Percentiles rank a stretch among this genome's conserved stretches.
Evolutionary conservation across 2,797 vertebrate species (phyloP).

Genomic region (Nyctibius grandis): DNA sequence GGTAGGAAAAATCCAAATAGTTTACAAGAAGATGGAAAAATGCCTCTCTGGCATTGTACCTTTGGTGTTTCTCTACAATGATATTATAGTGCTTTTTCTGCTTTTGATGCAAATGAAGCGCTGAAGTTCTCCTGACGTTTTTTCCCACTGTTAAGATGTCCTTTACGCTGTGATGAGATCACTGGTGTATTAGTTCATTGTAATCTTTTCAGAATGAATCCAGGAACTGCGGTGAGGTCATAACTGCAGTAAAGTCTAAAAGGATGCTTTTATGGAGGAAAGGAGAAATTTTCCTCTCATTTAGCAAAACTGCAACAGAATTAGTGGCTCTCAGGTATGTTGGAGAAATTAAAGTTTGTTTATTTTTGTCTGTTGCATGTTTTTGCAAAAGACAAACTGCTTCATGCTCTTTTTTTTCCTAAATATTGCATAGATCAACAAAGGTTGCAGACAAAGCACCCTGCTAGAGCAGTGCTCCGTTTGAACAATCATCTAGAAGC

Average conservation of each 20-base stretch:
- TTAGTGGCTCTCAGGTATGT: background rate
- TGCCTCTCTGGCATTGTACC: background rate
- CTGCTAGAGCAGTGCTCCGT: background rate
- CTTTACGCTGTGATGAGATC: constrained; percentile 28
- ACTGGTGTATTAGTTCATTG: constrained; percentile 41
- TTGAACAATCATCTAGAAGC: background rate
- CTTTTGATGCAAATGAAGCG: background rate
- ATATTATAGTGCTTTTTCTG: background rate
- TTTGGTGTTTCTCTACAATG: background rate
- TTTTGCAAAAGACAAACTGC: background rate
- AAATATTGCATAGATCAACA: background rate
- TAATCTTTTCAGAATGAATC: constrained; percentile 26
- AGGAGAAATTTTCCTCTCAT: background rate
- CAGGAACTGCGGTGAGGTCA: background rate
- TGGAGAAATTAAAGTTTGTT: background rate
- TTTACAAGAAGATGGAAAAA: background rate
- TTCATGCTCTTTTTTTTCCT: background rate
- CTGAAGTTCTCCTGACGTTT: background rate
- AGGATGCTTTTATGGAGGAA: background rate
- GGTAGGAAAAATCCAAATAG: background rate
- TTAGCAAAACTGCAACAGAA: background rate
- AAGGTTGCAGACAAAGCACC: background rate
- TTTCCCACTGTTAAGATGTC: background rate
- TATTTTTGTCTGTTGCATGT: background rate
- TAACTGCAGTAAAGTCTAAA: constrained; percentile 40